A percentile compares a stretch with the other conserved stretches of the same genome.
These are phyloP conservation scores for Melospiza melodia DNA, from an alignment of 2,113 vertebrate species.

Conservation along the genomic window DNA sequence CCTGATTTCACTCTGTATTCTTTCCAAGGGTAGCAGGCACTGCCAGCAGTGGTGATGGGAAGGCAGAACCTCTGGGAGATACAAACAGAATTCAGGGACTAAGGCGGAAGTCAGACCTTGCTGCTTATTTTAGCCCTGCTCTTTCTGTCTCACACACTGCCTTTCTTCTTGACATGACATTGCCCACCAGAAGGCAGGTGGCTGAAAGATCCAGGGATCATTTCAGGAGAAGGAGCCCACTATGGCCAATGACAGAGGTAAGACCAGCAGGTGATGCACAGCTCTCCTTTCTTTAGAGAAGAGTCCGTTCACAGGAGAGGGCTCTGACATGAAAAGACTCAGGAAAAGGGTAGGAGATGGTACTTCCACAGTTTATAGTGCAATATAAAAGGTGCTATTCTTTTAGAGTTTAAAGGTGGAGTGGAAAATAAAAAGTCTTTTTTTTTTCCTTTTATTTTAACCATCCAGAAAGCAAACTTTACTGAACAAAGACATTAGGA, in stretches of 20 bases:
- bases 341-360: background rate
- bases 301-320: background rate
- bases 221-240: background rate
- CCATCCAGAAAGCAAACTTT: background rate
- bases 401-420: background rate
- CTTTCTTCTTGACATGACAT: background rate
- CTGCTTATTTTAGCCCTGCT: background rate
- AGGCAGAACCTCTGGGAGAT: background rate
- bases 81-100: background rate
- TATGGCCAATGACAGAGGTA: background rate
- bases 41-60: background rate
- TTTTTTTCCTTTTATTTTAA: background rate
- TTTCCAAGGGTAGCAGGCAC: background rate
- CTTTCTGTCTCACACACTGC: fast-evolving
- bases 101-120: background rate
- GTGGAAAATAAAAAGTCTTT: background rate
- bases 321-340: background rate
- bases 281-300: too few relatives aligned
- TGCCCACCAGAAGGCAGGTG: background rate
- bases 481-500: background rate
- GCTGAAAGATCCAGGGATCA: background rate
- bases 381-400: background rate
- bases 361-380: background rate
- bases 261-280: background rate
- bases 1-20: background rate